Evolutionary conservation across 2,113 vertebrate genomes (phyloP).

Genomic region (Peucedramus taeniatus): DNA sequence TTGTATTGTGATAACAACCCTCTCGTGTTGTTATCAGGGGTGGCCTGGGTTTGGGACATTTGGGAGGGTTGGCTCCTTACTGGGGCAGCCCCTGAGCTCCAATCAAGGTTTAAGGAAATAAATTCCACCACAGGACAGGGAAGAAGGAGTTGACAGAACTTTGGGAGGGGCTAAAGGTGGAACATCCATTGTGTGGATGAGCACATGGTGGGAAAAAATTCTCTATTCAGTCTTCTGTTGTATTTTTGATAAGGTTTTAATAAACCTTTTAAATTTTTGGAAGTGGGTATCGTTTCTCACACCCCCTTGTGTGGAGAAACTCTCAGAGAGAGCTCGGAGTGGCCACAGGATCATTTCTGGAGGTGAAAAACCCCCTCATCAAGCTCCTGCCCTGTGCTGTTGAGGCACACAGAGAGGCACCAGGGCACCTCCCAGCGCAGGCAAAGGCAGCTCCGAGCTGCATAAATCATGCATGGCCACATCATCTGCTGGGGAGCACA

Average conservation of each 20-base stretch:
- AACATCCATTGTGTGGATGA: not conserved
- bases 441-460: constrained; percentile 4
- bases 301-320: not conserved
- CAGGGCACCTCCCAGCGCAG: not conserved
- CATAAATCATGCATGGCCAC: constrained; percentile 61
- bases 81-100: not conserved
- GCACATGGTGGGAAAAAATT: not conserved
- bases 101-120: not conserved
- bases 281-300: not conserved
- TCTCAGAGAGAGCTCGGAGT: not conserved
- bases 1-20: too few relatives aligned
- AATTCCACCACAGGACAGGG: not conserved
- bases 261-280: not conserved
- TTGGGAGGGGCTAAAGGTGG: not conserved
- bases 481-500: constrained; percentile 24
- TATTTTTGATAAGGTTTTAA: not conserved
- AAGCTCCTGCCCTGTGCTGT: constrained; percentile 7
- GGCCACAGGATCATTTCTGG: not conserved
- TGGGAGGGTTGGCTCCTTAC: not conserved
- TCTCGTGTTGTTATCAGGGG: not conserved
- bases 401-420: constrained; percentile 13
- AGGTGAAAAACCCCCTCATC: constrained; percentile 1
- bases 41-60: not conserved
- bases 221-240: not conserved
- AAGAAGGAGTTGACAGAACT: not conserved